phyloP scores from a whole-genome alignment of 2,113 vertebrate genomes.

The Xiphophorus hellerii region DNA sequence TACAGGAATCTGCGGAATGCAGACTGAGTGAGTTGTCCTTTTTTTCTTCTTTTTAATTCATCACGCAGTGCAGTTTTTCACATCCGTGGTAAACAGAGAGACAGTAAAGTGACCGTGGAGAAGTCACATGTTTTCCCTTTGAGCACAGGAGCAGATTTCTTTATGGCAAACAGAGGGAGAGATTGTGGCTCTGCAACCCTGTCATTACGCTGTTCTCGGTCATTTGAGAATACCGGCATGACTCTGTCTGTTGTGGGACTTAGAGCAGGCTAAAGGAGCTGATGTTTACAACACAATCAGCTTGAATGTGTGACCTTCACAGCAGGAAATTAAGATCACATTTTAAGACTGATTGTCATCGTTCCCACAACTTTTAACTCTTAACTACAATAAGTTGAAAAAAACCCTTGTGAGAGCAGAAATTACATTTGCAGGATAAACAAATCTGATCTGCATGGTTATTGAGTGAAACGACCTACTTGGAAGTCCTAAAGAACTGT shows the following conservation, averaged over 20 bases:
- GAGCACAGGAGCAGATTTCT: slow-evolving; percentile 37
- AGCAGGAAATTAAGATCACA: slow-evolving; percentile 5
- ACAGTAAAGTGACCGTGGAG: not conserved
- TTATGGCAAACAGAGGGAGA: slow-evolving; percentile 25
- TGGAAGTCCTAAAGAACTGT: not conserved
- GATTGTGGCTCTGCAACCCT: slow-evolving; percentile 5
- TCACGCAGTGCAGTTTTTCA: slow-evolving; percentile 13
- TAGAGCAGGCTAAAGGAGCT: not conserved
- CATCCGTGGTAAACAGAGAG: slow-evolving; percentile 3
- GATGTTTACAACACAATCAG: slow-evolving; percentile 35
- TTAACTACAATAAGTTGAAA: slow-evolving; percentile 4
- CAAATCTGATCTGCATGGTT: not conserved
- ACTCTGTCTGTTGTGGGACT: slow-evolving; percentile 10
- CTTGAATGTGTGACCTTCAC: not conserved
- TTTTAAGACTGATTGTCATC: not conserved
- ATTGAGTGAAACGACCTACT: not conserved
- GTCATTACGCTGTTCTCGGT: not conserved
- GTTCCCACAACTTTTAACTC: not conserved
- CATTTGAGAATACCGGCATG: slow-evolving; percentile 19
- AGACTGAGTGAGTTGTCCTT: not conserved
- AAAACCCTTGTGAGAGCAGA: slow-evolving; percentile 10
- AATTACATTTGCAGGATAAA: not conserved
- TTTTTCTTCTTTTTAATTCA: not conserved
- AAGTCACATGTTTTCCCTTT: slow-evolving; percentile 11
- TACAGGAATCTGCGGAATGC: slow-evolving; percentile 57